Base-by-base conservation (phyloP, 2,888 invertebrate genomes). In the Listrodromus nycthemerus region DNA sequence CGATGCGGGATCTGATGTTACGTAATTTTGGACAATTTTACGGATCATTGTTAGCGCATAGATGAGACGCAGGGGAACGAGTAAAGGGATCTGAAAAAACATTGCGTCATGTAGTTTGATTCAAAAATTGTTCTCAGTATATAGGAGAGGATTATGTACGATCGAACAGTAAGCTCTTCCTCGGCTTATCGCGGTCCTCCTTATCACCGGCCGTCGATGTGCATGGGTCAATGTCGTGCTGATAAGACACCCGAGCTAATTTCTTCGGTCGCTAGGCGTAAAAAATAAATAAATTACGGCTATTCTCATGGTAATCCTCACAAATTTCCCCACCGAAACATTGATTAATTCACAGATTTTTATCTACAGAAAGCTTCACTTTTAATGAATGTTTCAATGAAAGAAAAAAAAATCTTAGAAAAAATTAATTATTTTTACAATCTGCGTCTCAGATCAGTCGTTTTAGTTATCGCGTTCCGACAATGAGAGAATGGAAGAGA, bases 231-330 rank as follows among this genome's bases (percentile, higher is more conserved):
- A 37, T 65, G 82, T 67, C 63, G 66, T n/a, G 8, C 10, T 30
- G 82, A 73, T 78, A 82, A 45, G 50, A 30, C 41, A 33, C 71
- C 41, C 30, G 13, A 63, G 27, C 82, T 74, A 79, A 82, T 78
- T 78, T 45, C 45, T 48, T 70, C 52, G 50, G 50, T 61, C 45
- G 45, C 67, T 48, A 45, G 1, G 24, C 10, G 21, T 7, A 1
- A 69, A 69, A 52, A 19, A n/a, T n/a, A n/a, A 33, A 33, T 8
- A 37, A 67, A 52, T 74, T 52, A 37, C 33, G n/a, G 27, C 21
- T 1, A 19, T 55, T 65, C 37, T 27, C 19, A 67, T 10, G 5
- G 58, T 45, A 21, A 52, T 66, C 21, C 30, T 5, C 24, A 21
- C 21, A 21, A 33, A 33, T 1, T 10, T 21, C 13, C 2, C 21